Evolutionary conservation across 2,113 vertebrate species (phyloP).

Genomic region (Potamarius usumacintae): DNA sequence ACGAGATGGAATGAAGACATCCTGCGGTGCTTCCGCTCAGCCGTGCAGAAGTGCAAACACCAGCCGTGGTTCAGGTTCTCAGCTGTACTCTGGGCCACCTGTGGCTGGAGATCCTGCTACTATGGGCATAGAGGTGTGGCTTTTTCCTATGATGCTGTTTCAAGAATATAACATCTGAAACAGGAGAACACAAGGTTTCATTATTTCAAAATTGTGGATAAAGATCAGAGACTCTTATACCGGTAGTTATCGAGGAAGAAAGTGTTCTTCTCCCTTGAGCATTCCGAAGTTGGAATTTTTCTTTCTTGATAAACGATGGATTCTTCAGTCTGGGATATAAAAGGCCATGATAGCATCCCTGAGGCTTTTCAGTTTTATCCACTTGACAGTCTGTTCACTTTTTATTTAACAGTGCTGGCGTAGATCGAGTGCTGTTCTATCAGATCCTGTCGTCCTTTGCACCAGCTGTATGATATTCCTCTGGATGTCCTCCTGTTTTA

Average conservation of each 20-base stretch:
- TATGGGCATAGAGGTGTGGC: background rate
- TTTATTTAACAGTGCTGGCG: background rate
- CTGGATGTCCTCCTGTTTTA: background rate
- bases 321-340: slow-evolving; percentile 7
- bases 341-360: background rate
- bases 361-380: slow-evolving; percentile 6
- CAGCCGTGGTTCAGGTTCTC: background rate
- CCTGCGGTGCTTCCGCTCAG: background rate
- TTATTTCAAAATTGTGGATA: background rate
- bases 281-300: background rate
- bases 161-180: background rate
- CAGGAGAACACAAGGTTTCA: background rate
- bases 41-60: slow-evolving; percentile 13
- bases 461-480: background rate
- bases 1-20: slow-evolving; percentile 1
- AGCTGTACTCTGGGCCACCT: background rate
- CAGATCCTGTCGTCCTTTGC: background rate
- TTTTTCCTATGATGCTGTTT: background rate
- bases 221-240: background rate
- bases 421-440: background rate
- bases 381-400: background rate
- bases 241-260: background rate
- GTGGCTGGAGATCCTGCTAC: background rate
- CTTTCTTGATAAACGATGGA: background rate
- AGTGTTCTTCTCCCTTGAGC: background rate